Percentiles rank a stretch among this genome's conserved stretches.
Conservation (phyloP, 2,888 invertebrate species). For the Diarsia rubi region DNA sequence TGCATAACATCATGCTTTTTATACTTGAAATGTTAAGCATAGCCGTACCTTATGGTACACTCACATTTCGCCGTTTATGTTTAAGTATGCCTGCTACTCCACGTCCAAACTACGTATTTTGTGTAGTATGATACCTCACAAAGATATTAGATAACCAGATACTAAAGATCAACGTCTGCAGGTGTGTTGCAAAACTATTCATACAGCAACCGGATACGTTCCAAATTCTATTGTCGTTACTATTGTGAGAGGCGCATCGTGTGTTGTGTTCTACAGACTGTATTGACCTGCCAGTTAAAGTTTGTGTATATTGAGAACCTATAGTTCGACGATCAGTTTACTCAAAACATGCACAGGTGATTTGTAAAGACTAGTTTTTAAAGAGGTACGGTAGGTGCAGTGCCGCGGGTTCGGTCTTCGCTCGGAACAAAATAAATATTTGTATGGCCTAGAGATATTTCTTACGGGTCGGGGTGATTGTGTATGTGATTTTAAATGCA, state of each 20-base stretch:
- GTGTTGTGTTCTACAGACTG: not conserved
- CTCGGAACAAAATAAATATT: too few species aligned
- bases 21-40: too few species aligned
- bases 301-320: not conserved
- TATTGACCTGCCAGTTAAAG: not conserved
- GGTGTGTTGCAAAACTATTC: not conserved
- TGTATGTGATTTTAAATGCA: too few species aligned
- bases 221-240: conserved; percentile 2
- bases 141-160: not conserved
- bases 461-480: too few species aligned
- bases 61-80: too few species aligned
- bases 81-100: too few species aligned
- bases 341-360: not conserved
- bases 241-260: not conserved
- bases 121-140: not conserved
- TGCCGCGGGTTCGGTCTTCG: too few species aligned
- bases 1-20: too few species aligned
- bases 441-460: too few species aligned
- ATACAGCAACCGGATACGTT: not conserved
- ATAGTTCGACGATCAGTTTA: not conserved
- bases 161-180: not conserved
- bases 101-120: not conserved
- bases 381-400: not conserved
- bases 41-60: too few species aligned
- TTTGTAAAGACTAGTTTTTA: not conserved